A percentile compares a stretch with the other conserved stretches of the same genome.
Evolutionary conservation across 2,113 vertebrate species (phyloP).

Genomic region (Tragelaphus buxtoni): DNA sequence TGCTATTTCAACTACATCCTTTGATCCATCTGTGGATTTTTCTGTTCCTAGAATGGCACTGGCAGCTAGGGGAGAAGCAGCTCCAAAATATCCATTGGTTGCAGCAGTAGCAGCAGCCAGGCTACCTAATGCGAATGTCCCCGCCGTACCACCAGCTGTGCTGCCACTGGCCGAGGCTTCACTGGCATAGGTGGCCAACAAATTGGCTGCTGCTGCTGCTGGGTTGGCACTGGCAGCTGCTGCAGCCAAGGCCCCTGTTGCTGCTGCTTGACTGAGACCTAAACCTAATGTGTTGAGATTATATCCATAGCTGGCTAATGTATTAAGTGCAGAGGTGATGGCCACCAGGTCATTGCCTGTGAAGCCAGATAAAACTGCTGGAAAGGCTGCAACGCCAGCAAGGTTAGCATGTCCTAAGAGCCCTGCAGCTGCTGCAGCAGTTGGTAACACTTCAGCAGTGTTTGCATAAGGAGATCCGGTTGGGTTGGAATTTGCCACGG

Average conservation of each 20-base stretch:
- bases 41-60: slow-evolving; percentile 91
- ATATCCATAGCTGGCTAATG: slow-evolving; percentile 91
- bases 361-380: slow-evolving; percentile 90
- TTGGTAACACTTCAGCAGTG: slow-evolving; percentile 91
- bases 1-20: slow-evolving; percentile 92
- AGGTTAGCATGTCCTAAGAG: slow-evolving; percentile 91
- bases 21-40: slow-evolving; percentile 91
- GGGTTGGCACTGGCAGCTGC: slow-evolving; percentile 91
- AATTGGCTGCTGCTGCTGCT: slow-evolving; percentile 90
- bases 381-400: slow-evolving; percentile 89
- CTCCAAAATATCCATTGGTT: slow-evolving; percentile 91
- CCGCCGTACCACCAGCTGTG: slow-evolving; percentile 87
- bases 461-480: slow-evolving; percentile 93
- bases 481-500: slow-evolving; percentile 92
- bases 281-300: slow-evolving; percentile 91
- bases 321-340: slow-evolving; percentile 93
- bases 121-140: slow-evolving; percentile 91
- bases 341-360: slow-evolving; percentile 91
- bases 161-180: slow-evolving; percentile 89
- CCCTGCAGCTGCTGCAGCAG: slow-evolving; percentile 88
- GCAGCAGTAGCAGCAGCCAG: slow-evolving; percentile 92
- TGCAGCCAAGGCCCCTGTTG: slow-evolving; percentile 89
- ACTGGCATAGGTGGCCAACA: slow-evolving; percentile 91
- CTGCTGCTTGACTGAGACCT: slow-evolving; percentile 90
- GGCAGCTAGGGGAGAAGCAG: slow-evolving; percentile 91